Evolutionary conservation across 2,797 vertebrate species (phyloP), one percentile per base, ranked within the genome.

Genomic region (Acipenser oxyrinchus): DNA sequence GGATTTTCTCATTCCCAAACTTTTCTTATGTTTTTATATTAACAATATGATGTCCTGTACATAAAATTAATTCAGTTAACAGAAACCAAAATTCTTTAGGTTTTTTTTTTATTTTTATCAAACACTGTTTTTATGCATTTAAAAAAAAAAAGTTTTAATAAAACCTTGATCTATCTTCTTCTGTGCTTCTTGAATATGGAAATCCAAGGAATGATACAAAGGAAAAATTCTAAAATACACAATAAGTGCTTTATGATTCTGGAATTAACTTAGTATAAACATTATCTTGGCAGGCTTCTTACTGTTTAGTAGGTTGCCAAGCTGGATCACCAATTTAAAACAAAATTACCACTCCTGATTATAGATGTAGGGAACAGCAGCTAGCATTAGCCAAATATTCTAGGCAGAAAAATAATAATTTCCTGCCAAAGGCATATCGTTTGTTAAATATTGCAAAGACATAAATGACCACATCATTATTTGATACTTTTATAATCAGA

Each of bases 401-500:
- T 60, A 12, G 8, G 57, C 65, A 51, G 10, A n/a, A 50, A 7
- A 9, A 37, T 10, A 37, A 18, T 48, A 48, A 10, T 61, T 12
- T 61, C 12, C 15, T 23, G 15, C 66, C 59, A 51, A 67, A 51
- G 61, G 61, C 72, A 70, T 70, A 63, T 23, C 60, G 15, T 53
- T 50, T 50, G 59, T 51, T 65, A 63, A 71, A 65, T 49, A 62
- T 69, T 74, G 74, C 67, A 72, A 76, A 73, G 9, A 57, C 55
- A 66, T 63, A 68, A 63, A 63, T 74, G 62, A 70, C 55, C 51
- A 72, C 66, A 61, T 48, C 65, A 70, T 64, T 65, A 65, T 70
- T 74, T 62, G 10, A 60, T 52, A 13, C 64, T 58, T 66, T 65
- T 70, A 70, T 64, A 68, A 15, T 18, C 57, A 5, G 37, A 37